phyloP scores from a whole-genome alignment of 2,888 invertebrate species.

The Lasioglossum marginatum region DNA sequence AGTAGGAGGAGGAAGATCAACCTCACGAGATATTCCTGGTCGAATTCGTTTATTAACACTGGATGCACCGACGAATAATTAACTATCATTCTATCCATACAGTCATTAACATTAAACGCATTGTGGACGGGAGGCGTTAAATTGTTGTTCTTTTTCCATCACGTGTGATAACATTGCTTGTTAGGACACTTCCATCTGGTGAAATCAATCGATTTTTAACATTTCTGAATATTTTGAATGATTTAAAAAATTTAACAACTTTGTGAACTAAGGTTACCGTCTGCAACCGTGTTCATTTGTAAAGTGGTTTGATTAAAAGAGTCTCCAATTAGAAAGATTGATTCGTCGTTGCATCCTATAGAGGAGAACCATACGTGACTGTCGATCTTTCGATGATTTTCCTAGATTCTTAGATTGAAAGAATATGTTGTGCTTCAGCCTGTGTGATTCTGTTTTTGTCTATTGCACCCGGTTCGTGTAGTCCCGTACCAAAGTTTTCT shows the following conservation, averaged over 20 bases:
- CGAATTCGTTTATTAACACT: background rate
- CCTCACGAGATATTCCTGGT: conserved; percentile 16
- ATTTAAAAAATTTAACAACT: background rate
- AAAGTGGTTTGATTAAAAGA: background rate
- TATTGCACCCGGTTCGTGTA: conserved; percentile 13
- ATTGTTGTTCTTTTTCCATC: background rate
- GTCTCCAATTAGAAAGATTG: background rate
- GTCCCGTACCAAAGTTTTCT: conserved; percentile 15
- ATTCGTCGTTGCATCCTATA: background rate
- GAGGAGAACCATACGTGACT: background rate
- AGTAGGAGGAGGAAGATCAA: background rate
- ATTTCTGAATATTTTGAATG: background rate
- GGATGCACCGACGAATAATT: background rate
- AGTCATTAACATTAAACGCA: background rate
- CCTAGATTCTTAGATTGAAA: background rate
- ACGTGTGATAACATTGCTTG: background rate
- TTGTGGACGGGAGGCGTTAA: background rate
- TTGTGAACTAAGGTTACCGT: background rate
- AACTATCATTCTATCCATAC: background rate
- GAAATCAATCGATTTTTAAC: background rate
- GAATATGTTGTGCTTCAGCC: conserved; percentile 4
- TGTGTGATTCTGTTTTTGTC: conserved; percentile 3
- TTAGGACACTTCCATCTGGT: background rate
- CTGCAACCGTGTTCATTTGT: background rate
- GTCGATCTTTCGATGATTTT: background rate